Conservation (phyloP, 2,797 vertebrate genomes). For the Onychomys arenicola region DNA sequence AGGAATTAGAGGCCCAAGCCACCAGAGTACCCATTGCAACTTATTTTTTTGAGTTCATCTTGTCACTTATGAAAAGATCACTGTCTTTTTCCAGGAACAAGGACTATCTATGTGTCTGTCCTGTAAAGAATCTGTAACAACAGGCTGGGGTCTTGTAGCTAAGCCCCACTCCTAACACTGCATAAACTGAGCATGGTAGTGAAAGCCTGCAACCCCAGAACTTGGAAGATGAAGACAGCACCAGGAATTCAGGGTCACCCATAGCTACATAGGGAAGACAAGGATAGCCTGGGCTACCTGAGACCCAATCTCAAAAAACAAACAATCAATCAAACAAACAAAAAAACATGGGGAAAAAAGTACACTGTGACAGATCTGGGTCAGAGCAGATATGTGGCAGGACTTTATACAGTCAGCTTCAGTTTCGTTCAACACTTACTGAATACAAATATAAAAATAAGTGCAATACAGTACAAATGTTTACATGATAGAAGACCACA, state of each 20-base stretch:
- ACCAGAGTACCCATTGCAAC: background rate
- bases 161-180: background rate
- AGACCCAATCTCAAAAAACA: background rate
- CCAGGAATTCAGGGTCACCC: background rate
- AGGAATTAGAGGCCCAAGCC: background rate
- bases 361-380: background rate
- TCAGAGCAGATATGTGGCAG: background rate
- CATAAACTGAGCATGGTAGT: background rate
- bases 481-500: background rate
- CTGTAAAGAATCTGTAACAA: conserved; percentile 7
- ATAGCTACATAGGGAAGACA: background rate
- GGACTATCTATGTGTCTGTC: background rate
- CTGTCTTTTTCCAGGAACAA: conserved; percentile 10
- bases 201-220: background rate
- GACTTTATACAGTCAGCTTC: background rate
- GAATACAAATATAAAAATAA: conserved; percentile 55
- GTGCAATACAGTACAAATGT: background rate
- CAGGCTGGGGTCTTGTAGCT: background rate
- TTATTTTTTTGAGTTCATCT: background rate
- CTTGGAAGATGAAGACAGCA: background rate
- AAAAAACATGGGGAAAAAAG: background rate
- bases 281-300: background rate
- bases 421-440: conserved; percentile 35
- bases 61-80: conserved; percentile 29
- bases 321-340: background rate